Base-by-base conservation (phyloP, 35 echinoderm and acorn worm genomes). In the Nesometra sesokonis region DNA sequence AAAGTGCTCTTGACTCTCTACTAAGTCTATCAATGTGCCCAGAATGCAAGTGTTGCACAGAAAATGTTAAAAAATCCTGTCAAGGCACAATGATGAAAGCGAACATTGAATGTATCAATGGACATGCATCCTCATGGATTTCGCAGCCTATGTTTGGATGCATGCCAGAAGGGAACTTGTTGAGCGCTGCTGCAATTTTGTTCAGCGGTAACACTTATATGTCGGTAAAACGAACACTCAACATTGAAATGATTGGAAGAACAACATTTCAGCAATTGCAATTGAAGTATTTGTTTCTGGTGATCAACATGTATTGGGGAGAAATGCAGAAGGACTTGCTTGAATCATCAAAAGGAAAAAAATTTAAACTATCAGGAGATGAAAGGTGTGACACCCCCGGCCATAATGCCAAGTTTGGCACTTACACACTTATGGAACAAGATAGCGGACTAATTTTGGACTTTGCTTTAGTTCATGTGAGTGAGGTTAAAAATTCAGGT, bases 331-430 rank as follows among this genome's bases (percentile, higher is more conserved):
- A 34, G 1, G 32, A 85, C 33, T 35, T 36, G 3, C 13, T 82
- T 27, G 33, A 77, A 30, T 35, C 33, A 47, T 31, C 86, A 15
- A 29, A 80, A 29, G 86, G 34, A 3, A 82, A 9, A 27, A 35
- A 30, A 33, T 34, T 91, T 0, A 80, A 30, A 8, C 13, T 87
- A 31, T 36, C 47, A 30, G 88, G 88, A 33, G 82, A 90, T 90
- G 88, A 57, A 1, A 35, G 87, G 29, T 89, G 91, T 52, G 87
- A 93, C 30, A 86, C 87, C 29, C 87, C 88, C 9, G 91, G 91
- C 0, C 82, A 89, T 78, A 89, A 46, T 86, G 87, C 91, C 43
- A 86, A 89, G 33, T 93, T 84, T 32, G 35, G 86, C n/a, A 77
- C 83, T 3, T 93, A 93, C 32, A 80, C 91, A 5, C 31, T 88